Evolutionary conservation across 2,113 vertebrate species (phyloP).

Genomic region (Tetrao urogallus): DNA sequence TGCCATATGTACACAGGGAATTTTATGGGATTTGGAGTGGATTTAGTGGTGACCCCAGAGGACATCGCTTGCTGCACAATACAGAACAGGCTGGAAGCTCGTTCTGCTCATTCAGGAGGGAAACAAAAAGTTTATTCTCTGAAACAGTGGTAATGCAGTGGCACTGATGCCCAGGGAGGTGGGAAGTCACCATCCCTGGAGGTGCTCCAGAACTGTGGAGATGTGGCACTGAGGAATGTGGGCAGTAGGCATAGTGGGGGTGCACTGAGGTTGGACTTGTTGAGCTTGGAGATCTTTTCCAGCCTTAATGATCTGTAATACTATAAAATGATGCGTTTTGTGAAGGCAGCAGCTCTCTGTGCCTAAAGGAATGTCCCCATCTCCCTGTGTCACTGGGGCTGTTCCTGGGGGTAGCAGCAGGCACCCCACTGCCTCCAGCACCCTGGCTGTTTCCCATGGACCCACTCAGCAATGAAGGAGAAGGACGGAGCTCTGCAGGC

Average conservation of each 20-base stretch:
- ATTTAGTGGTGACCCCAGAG: neutral
- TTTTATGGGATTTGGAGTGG: neutral
- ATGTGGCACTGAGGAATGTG: no score
- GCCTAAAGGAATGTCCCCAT: fast-evolving
- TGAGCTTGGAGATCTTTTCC: no score
- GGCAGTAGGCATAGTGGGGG: no score
- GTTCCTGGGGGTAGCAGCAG: no score
- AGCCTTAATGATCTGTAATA: no score
- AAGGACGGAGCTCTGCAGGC: fast-evolving
- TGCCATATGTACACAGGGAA: neutral
- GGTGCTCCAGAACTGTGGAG: no score
- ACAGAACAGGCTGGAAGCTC: neutral
- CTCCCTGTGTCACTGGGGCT: neutral
- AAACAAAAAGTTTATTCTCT: neutral
- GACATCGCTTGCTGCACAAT: neutral
- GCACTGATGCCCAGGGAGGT: no score
- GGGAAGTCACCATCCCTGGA: no score
- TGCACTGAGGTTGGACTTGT: no score
- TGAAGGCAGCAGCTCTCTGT: neutral
- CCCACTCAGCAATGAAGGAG: fast-evolving
- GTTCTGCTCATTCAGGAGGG: neutral
- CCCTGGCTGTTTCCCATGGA: fast-evolving
- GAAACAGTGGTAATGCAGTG: no score
- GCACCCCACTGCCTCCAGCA: neutral
- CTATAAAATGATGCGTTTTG: fast-evolving